Base-by-base conservation (phyloP, 1,140 invertebrate species). In the Micrasema longulum region DNA sequence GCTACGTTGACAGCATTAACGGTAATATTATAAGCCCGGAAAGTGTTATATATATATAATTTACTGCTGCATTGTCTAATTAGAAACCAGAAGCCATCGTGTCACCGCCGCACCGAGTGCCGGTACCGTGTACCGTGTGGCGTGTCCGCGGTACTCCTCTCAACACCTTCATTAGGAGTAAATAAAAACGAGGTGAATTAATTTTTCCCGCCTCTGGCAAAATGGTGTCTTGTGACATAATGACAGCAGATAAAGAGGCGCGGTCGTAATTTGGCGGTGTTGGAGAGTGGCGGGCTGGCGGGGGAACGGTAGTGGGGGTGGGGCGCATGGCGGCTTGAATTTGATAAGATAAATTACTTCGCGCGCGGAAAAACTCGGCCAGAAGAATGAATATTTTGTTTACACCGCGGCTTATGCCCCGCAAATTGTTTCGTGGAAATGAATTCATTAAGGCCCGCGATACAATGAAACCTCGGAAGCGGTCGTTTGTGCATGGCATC, bases 401-500 rank as follows among this genome's bases (percentile, higher is more conserved):
- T 69, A 69, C 68, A 69, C n/a, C 35, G 1, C 1, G 57, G 12
- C 68, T 69, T 69, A 55, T 14, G 70, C 23, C 64, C 9, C 63
- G 63, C 63, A 72, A 72, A 72, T 72, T 72, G 71, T 72, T 72
- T 50, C 52, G 64, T 63, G 43, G 43, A 68, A 72, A 67, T 60
- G 71, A 72, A 72, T 72, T 67, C 55, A 67, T 72, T 72, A 67
- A 72, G 52, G 12, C 43, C n/a, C 23, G 64, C 43, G 35, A 36
- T 26, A 38, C 26, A 38, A 36, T 52, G 60, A 52, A 47, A 43
- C 26, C 11, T 48, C 45, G 63, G 63, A 68, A 57, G 53, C 48
- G 52, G 14, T 48, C 35, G 52, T 52, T 55, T 55, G 57, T 48
- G 47, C 38, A 6, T 38, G 9, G 16, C 38, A 26, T 47, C 43